These are phyloP conservation scores for Alloplasta piceator DNA, from an alignment of 2,888 invertebrate genomes.

Conservation along the genomic window DNA sequence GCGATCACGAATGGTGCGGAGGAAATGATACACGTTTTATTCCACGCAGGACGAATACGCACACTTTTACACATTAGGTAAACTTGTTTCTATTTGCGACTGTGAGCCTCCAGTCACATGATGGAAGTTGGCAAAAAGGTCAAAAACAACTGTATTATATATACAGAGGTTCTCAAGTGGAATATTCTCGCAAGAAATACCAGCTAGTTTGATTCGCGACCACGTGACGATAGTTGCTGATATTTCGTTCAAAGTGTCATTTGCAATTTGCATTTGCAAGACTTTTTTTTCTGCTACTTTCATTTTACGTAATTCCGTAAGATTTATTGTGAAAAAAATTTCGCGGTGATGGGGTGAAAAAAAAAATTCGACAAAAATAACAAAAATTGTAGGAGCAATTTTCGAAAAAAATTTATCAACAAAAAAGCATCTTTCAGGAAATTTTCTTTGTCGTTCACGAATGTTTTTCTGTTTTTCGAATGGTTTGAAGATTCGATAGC, in stretches of 20 bases:
- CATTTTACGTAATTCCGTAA: too few relatives aligned
- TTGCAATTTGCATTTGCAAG: too few relatives aligned
- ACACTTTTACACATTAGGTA: constrained; percentile 7
- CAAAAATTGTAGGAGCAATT: too few relatives aligned
- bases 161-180: constrained; percentile 61
- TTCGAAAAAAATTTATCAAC: too few relatives aligned
- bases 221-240: constrained; percentile 55
- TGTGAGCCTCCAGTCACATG: constrained; percentile 51
- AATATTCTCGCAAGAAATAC: constrained; percentile 34
- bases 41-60: constrained; percentile 49
- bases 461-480: too few relatives aligned
- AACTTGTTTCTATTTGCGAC: constrained; percentile 61
- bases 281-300: too few relatives aligned
- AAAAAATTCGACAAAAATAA: too few relatives aligned
- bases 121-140: constrained; percentile 55
- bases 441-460: too few relatives aligned
- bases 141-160: constrained; percentile 42
- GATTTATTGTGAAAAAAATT: not conserved
- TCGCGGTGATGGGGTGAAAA: too few relatives aligned
- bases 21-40: constrained; percentile 36
- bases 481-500: too few relatives aligned
- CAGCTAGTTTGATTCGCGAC: constrained; percentile 2
- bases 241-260: too few relatives aligned
- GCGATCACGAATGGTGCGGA: constrained; percentile 34
- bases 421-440: too few relatives aligned